Conservation (phyloP, 2,888 invertebrate species). For the Himalopsyche japonica region DNA sequence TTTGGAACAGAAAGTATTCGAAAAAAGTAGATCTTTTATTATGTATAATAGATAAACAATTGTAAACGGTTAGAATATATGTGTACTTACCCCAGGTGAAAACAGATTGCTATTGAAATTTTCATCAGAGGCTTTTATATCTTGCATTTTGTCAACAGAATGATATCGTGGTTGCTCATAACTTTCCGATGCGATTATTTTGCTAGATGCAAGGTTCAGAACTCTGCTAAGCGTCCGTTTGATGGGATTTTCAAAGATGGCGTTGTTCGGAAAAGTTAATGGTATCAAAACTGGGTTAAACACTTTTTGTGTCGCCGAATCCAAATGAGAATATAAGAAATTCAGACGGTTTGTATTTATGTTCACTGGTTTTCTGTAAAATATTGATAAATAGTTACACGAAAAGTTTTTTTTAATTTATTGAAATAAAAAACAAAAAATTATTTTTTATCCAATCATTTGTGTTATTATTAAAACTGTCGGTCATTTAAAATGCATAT, state of each 20-base stretch:
- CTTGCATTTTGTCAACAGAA: background rate
- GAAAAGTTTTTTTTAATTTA: too few relatives aligned
- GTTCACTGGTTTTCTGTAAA: slow-evolving; percentile 12
- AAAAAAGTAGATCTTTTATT: too few relatives aligned
- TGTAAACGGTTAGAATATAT: too few relatives aligned
- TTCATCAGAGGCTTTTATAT: background rate
- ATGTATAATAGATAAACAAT: too few relatives aligned
- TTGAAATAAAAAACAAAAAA: too few relatives aligned
- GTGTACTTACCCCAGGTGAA: background rate
- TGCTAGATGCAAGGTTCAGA: background rate
- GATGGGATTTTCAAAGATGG: slow-evolving; percentile 9
- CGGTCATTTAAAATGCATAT: too few relatives aligned
- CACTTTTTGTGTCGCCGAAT: background rate
- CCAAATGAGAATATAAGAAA: background rate
- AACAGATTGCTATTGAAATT: background rate
- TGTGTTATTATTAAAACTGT: too few relatives aligned
- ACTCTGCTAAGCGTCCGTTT: background rate
- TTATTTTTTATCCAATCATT: too few relatives aligned
- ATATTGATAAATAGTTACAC: too few relatives aligned
- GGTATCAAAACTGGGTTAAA: slow-evolving; percentile 1
- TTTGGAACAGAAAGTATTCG: too few relatives aligned
- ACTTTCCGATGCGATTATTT: background rate
- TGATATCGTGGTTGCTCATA: background rate
- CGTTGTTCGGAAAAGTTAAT: slow-evolving; percentile 7
- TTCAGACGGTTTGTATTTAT: background rate